Base-by-base conservation (phyloP, 2,797 vertebrate genomes). In the Eutrigla gurnardus region DNA sequence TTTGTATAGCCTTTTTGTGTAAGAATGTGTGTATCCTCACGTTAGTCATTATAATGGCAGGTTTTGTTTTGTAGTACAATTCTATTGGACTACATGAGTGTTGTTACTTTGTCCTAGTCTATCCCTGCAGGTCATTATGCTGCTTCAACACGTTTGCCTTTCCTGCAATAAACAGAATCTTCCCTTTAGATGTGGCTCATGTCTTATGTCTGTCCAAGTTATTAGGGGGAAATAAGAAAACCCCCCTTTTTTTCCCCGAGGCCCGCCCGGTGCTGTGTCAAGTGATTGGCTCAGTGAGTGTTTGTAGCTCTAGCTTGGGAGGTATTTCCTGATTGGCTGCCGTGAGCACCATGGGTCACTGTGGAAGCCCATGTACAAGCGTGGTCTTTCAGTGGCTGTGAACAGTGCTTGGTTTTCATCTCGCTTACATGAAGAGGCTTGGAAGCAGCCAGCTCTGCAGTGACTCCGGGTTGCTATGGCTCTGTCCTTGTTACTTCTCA, bases 271-370 rank as follows among this genome's bases (percentile, higher is more conserved):
- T 55, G 32, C 68, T 64, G 61, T 68, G 76, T 77, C 65, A 79
- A 78, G 76, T 81, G 91, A 94, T 91, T 92, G 91, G 90, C 75
- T 75, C 69, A 43, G 67, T 65, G 55, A 47, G 47, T 92, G 89
- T 91, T 93, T 92, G 93, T 91, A 89, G 86, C 80, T 89, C 65
- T 80, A 86, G 80, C 65, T 6, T 84, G 77, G 82, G 82, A 90
- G 81, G 90, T 87, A 89, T 93, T 91, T 93, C 89, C 93, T 92
- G 89, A 94, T 94, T 92, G 91, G 93, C 90, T 43, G 83, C 78
- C 66, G 82, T 62, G 86, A 93, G 90, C 78, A 62, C 89, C 61
- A 72, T 62, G 82, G 89, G 89, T 90, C 87, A 88, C 80, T 75
- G 87, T 88, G 82, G 89, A 83, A 88, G 86, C 80, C 82, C 80